Evolutionary conservation across 1,140 invertebrate genomes (phyloP), one percentile per base, ranked within the genome.

Genomic region (Danaus melanippus): DNA sequence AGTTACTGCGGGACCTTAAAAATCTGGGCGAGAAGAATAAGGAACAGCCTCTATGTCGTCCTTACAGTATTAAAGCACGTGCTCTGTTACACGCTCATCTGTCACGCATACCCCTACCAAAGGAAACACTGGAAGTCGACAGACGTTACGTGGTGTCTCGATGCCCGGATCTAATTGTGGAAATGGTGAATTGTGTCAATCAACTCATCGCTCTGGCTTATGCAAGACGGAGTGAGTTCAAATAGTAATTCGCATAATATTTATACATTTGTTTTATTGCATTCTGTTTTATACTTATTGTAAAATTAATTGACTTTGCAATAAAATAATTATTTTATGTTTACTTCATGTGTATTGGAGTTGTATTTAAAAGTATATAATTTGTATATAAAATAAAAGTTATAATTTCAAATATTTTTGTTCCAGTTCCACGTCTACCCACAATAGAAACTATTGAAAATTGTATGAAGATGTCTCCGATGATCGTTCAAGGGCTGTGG

Each of bases 401-500:
- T 46, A 48, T 48, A 43, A 43, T 12, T 49, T 53, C 46, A 58
- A 15, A 7, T 50, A 39, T 62, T 68, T 70, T 66, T 73, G 65
- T 90, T 90, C 57, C 76, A 92, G 92, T 95, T 77, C 89, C 90
- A 41, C 88, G 93, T 48, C 87, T 97, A 58, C 97, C 97, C 10
- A 92, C 92, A 48, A 93, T 99, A 61, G 96, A 97, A 73, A 99
- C 98, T 2, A 93, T 99, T 57, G 98, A 99, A 87, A 98, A 97
- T 82, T 95, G 95, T 68, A 99, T 99, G 96, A 98, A 98, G 87
- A 80, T 99, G 32, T 94, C 93, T 64, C 96, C 97, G 48, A 97
- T 99, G 95, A 92, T 99, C 46, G 95, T 99, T 0, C 98, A 99
- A 90, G 98, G 91, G 0, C 88, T 99, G 45, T 98, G 97, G 95